Conservation (phyloP, 2,113 vertebrate genomes). For the Saccopteryx bilineata region DNA sequence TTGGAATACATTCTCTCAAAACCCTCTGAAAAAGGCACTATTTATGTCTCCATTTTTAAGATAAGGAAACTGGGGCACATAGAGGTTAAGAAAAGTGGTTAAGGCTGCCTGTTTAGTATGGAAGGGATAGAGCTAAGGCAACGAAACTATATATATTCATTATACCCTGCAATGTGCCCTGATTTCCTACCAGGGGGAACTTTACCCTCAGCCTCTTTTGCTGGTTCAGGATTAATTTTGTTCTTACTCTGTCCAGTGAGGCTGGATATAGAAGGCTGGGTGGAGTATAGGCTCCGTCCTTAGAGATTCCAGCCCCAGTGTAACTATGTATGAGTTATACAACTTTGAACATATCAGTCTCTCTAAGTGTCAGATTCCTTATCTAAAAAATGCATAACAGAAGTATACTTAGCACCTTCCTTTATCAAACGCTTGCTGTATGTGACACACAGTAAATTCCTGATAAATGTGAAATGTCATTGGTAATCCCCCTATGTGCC, state of each 20-base stretch:
- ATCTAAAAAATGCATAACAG: background rate
- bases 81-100: background rate
- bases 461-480: background rate
- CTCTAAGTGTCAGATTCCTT: background rate
- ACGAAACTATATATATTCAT: background rate
- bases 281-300: background rate
- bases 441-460: background rate
- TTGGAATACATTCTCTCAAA: background rate
- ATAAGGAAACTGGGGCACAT: background rate
- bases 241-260: background rate
- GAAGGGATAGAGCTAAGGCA: background rate
- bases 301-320: background rate
- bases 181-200: background rate
- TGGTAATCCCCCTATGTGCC: background rate
- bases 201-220: background rate
- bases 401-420: background rate
- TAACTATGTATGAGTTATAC: background rate
- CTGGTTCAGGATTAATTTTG: background rate
- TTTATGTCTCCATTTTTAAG: background rate
- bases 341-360: background rate
- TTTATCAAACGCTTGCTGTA: background rate
- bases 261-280: background rate
- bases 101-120: background rate
- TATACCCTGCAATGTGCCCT: background rate
- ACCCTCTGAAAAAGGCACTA: background rate